phyloP scores from a whole-genome alignment of 2,797 vertebrate species.

The Sorex maritimensis region DNA sequence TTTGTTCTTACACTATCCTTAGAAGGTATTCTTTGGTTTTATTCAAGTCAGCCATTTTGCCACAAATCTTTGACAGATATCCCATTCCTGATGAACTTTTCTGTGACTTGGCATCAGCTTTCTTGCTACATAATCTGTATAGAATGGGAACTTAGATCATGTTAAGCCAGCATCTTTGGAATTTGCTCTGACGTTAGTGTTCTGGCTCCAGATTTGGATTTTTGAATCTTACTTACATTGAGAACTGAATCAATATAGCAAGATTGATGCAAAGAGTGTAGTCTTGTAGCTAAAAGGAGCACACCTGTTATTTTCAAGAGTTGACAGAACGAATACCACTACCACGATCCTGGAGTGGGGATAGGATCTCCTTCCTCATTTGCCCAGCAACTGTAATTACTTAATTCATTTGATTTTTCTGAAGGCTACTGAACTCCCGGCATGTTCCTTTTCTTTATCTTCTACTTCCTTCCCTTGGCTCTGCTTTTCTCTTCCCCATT shows the following conservation, averaged over 20 bases:
- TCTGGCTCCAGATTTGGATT: constrained; percentile 1
- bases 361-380: background rate
- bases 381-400: background rate
- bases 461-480: background rate
- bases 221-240: background rate
- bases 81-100: constrained; percentile 44
- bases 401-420: background rate
- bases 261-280: background rate
- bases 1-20: constrained; percentile 63
- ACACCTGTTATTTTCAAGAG: background rate
- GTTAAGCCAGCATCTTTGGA: background rate
- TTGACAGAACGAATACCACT: background rate
- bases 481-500: background rate
- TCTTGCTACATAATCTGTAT: constrained; percentile 69
- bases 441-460: background rate
- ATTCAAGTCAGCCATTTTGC: constrained; percentile 45
- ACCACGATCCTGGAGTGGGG: background rate
- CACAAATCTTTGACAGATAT: constrained; percentile 54
- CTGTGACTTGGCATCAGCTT: constrained; percentile 49
- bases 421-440: background rate
- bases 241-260: background rate
- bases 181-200: background rate
- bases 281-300: background rate
- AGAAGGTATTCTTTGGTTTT: constrained; percentile 61
- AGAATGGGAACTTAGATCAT: constrained; percentile 52